These are phyloP conservation scores for Tenebrio molitor DNA, from an alignment of 1,140 invertebrate genomes.

Conservation along the genomic window DNA sequence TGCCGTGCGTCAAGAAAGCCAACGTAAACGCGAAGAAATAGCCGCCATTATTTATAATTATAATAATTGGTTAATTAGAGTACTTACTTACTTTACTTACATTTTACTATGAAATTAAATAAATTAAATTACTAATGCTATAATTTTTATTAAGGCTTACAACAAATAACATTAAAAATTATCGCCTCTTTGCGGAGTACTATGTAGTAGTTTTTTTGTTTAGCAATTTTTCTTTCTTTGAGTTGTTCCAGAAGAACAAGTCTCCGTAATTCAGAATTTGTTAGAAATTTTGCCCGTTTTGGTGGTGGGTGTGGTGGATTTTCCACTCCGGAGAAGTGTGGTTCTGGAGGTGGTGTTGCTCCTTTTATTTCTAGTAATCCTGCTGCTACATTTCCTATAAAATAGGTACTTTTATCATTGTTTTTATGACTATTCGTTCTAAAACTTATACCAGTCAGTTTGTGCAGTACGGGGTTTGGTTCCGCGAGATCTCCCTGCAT, in stretches of 20 bases:
- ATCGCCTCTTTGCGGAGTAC: background rate
- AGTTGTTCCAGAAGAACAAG: conserved; percentile 49
- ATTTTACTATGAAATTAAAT: background rate
- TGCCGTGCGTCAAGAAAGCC: background rate
- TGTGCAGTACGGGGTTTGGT: background rate
- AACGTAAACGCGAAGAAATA: background rate
- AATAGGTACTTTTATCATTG: background rate
- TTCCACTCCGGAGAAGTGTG: background rate
- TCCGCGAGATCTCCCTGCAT: background rate
- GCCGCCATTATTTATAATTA: background rate
- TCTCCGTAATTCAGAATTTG: conserved; percentile 41
- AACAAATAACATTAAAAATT: background rate
- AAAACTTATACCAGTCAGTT: background rate
- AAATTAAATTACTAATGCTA: conserved; percentile 5
- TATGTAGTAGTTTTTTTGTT: background rate
- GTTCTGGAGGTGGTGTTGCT: no score
- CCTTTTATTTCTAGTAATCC: background rate
- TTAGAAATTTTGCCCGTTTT: background rate
- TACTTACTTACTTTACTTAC: no score
- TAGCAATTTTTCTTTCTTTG: background rate
- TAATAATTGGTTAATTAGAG: background rate
- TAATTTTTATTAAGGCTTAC: background rate
- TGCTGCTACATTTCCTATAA: no score
- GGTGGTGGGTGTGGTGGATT: background rate
- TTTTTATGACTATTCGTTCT: no score